Conservation (phyloP, 2,888 invertebrate genomes). For the Bedellia somnulentella region DNA sequence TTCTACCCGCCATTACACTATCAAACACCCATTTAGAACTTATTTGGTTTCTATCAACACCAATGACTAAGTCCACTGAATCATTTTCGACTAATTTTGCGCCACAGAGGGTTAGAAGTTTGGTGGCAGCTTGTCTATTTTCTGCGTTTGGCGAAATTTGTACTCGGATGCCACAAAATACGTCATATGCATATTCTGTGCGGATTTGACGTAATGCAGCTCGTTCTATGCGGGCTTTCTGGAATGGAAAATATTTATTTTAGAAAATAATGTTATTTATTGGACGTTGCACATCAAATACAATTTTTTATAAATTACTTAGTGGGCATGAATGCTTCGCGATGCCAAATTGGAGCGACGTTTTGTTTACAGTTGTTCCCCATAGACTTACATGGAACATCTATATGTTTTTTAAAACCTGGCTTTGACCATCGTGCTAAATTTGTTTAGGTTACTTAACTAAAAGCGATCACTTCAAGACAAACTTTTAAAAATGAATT, state of each 20-base stretch:
- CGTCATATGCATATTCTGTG: conserved; percentile 35
- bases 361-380: no score
- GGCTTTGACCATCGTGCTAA: no score
- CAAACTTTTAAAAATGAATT: no score
- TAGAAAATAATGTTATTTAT: no score
- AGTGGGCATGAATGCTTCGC: no score
- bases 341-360: no score
- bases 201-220: conserved; percentile 21
- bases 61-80: conserved; percentile 22
- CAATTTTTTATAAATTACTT: no score
- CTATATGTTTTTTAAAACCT: no score
- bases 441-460: no score
- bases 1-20: conserved; percentile 30
- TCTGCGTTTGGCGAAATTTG: conserved; percentile 18
- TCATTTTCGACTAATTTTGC: conserved; percentile 16
- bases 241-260: conserved; percentile 15
- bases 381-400: no score
- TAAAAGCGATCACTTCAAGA: no score
- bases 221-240: conserved; percentile 44
- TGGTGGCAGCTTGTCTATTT: conserved; percentile 22
- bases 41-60: conserved; percentile 20
- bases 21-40: conserved; percentile 44
- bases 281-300: no score
- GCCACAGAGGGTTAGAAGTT: conserved; percentile 32
- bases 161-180: conserved; percentile 33